Conservation (phyloP, 2,113 vertebrate genomes). For the Colinus virginianus region DNA sequence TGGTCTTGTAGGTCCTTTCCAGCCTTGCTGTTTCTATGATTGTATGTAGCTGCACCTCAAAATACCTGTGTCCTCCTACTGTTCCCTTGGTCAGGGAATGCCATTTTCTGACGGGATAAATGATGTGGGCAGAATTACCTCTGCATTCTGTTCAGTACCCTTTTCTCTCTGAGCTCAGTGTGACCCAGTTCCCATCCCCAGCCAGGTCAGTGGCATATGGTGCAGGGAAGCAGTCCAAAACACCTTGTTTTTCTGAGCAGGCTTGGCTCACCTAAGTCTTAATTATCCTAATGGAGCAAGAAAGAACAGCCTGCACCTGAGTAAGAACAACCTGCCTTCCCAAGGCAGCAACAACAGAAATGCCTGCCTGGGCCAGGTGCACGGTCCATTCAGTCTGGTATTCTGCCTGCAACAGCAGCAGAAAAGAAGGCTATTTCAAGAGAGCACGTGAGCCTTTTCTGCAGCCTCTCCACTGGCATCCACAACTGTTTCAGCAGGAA, state of each 20-base stretch:
- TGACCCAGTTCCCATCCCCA: neutral
- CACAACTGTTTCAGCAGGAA: constrained; percentile 32
- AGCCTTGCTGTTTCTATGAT: no score
- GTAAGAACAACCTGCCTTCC: neutral
- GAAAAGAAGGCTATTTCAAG: neutral
- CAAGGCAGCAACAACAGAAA: neutral
- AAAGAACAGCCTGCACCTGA: neutral
- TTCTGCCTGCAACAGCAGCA: neutral
- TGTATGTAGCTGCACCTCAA: neutral
- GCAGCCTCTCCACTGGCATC: constrained; percentile 41
- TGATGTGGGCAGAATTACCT: neutral
- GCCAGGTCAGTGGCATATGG: neutral
- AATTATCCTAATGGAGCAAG: neutral
- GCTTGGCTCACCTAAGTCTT: neutral
- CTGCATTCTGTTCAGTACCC: neutral
- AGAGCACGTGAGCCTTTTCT: neutral
- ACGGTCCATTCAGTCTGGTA: neutral
- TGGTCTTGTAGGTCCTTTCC: no score
- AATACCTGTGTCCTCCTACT: neutral
- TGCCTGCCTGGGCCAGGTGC: neutral
- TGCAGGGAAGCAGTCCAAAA: neutral
- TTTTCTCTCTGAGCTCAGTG: neutral
- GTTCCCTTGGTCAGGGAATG: neutral
- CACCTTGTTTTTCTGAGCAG: neutral
- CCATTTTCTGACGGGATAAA: neutral